Percentiles rank a stretch among this genome's conserved stretches.
Evolutionary conservation across 2,888 invertebrate genomes (phyloP).

Genomic region (Quadroppia sp.): DNA sequence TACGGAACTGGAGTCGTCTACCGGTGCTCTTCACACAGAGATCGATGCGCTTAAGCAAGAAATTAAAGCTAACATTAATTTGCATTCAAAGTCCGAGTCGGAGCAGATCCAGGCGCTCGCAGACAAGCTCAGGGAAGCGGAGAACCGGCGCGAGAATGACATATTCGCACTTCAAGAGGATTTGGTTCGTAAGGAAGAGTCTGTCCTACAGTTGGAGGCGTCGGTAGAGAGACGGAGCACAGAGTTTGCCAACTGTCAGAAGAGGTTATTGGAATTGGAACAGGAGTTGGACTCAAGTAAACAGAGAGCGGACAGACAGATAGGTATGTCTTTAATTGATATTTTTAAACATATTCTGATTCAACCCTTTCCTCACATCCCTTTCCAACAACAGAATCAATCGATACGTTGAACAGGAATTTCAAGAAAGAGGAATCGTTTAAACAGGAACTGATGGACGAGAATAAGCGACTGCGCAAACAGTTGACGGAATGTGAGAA

Average conservation of each 20-base stretch:
- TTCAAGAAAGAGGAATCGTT: slow-evolving; percentile 33
- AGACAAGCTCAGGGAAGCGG: slow-evolving; percentile 47
- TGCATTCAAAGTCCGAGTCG: slow-evolving; percentile 41
- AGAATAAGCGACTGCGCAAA: slow-evolving; percentile 18
- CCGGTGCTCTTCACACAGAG: slow-evolving; percentile 18
- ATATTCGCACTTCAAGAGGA: slow-evolving; percentile 45
- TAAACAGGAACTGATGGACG: slow-evolving; percentile 38
- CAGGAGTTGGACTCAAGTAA: slow-evolving; percentile 14
- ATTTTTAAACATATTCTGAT: no score
- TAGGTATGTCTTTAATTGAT: no score
- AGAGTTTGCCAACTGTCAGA: slow-evolving; percentile 44
- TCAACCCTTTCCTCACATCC: no score
- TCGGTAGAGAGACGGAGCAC: slow-evolving; percentile 46
- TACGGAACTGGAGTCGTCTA: slow-evolving; percentile 68
- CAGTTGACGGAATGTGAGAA: slow-evolving; percentile 32
- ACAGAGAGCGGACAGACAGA: slow-evolving; percentile 36
- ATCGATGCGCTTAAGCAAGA: slow-evolving; percentile 41
- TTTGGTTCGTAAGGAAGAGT: slow-evolving; percentile 46
- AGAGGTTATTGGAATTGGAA: slow-evolving; percentile 46
- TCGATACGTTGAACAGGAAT: slow-evolving; percentile 43
- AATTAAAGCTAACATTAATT: slow-evolving; percentile 38
- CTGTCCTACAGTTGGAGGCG: slow-evolving; percentile 45
- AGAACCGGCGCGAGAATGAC: slow-evolving; percentile 45
- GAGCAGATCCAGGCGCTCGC: background rate
- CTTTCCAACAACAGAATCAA: slow-evolving; percentile 40